phyloP scores from a whole-genome alignment of 1,140 invertebrate genomes.

The Hyles vespertilio region DNA sequence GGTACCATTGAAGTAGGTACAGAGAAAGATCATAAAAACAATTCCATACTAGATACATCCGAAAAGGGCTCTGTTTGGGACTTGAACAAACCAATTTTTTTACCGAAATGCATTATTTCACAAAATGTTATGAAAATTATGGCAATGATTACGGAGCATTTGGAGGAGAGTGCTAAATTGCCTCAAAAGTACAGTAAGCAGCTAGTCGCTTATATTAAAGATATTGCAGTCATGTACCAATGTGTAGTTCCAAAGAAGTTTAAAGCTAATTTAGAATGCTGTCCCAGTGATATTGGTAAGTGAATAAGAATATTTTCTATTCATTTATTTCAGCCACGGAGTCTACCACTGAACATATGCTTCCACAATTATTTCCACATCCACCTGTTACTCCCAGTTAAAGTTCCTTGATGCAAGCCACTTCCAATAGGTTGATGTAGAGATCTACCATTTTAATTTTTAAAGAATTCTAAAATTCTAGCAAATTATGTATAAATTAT shows the following conservation, averaged over 20 bases:
- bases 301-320: constrained; percentile 6
- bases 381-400: no score
- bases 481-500: no score
- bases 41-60: constrained; percentile 48
- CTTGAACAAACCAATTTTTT: constrained; percentile 52
- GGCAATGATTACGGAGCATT: constrained; percentile 54
- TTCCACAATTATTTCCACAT: no score
- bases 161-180: constrained; percentile 59
- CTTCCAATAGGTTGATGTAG: no score
- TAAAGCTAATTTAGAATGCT: constrained; percentile 57
- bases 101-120: constrained; percentile 64
- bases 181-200: constrained; percentile 53
- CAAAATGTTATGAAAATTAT: constrained; percentile 61
- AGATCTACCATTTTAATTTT: no score
- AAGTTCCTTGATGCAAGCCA: no score
- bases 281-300: constrained; percentile 68
- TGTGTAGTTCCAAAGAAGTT: constrained; percentile 61
- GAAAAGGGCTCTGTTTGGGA: constrained; percentile 44
- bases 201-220: constrained; percentile 55
- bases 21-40: constrained; percentile 30
- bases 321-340: no score
- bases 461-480: no score
- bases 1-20: constrained; percentile 47
- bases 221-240: constrained; percentile 68
- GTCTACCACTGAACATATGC: no score